Conservation (phyloP, 2,113 vertebrate species). For the Sclerurus mexicanus region DNA sequence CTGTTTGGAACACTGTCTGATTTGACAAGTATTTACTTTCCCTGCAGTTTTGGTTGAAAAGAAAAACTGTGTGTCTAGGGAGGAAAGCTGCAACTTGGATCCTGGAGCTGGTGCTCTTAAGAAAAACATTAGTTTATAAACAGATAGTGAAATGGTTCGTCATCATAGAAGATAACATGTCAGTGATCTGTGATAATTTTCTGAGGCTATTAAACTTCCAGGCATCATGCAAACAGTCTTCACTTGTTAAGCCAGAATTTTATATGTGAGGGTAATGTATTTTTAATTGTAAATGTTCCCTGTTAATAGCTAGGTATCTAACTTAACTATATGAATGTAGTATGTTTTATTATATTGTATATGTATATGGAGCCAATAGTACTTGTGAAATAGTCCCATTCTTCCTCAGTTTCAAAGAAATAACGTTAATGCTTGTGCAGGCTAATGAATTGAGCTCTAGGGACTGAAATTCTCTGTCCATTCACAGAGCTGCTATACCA, state of each 20-base stretch:
- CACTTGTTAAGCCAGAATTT: neutral
- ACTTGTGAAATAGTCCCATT: neutral
- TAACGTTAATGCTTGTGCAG: neutral
- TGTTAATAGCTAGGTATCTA: neutral
- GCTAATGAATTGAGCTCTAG: neutral
- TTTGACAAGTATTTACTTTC: constrained; percentile 57
- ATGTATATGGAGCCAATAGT: neutral
- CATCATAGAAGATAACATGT: neutral
- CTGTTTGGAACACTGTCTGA: constrained; percentile 31
- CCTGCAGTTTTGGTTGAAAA: constrained; percentile 25
- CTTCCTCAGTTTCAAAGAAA: neutral
- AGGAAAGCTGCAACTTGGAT: constrained; percentile 2
- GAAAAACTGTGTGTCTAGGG: constrained; percentile 5
- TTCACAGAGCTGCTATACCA: neutral
- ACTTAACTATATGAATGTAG: neutral
- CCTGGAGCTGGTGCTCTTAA: neutral
- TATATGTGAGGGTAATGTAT: neutral
- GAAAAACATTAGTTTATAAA: neutral
- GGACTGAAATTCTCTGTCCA: neutral
- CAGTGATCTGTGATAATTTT: neutral
- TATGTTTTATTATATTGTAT: neutral
- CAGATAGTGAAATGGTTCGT: neutral
- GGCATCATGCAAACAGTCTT: neutral
- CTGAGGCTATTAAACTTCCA: neutral
- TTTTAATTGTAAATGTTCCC: neutral